phyloP scores from a whole-genome alignment of 1,140 invertebrate species.

The Drosophila rhopaloa region DNA sequence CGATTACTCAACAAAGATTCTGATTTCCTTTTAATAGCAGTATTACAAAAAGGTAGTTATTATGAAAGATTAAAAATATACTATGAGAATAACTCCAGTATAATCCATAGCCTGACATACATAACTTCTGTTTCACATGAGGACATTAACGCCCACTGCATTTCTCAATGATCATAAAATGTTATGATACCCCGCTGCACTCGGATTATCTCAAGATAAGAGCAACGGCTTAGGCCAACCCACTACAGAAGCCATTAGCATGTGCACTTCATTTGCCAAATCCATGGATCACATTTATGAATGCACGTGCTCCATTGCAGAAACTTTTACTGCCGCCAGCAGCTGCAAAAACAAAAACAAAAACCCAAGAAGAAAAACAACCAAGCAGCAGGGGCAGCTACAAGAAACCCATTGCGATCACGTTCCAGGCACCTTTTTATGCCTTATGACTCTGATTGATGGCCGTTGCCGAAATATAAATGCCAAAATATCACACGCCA shows the following conservation, averaged over 20 bases:
- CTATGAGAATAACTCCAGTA: too few relatives aligned
- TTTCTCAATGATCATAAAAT: background rate
- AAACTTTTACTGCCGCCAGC: conserved; percentile 35
- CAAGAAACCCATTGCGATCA: conserved; percentile 47
- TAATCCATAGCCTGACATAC: too few relatives aligned
- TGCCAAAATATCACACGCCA: conserved; percentile 68
- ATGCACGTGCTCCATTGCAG: conserved; percentile 13
- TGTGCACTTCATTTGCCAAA: conserved; percentile 19
- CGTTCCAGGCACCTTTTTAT: conserved; percentile 60
- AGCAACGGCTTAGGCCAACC: background rate
- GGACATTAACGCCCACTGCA: too few relatives aligned
- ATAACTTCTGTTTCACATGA: too few relatives aligned
- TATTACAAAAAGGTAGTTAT: too few relatives aligned
- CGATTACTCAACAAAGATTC: too few relatives aligned
- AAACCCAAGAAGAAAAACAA: background rate
- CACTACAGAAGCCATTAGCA: conserved; percentile 11
- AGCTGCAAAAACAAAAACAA: conserved; percentile 18
- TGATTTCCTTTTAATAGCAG: too few relatives aligned
- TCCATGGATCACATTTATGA: conserved; percentile 23
- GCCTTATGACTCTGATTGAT: conserved; percentile 65
- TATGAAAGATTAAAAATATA: too few relatives aligned
- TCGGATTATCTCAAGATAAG: background rate
- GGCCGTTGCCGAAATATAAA: conserved; percentile 51
- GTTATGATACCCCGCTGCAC: background rate
- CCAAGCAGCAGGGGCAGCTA: background rate